phyloP scores from a whole-genome alignment of 2,113 vertebrate genomes.

The Atractosteus spatula region DNA sequence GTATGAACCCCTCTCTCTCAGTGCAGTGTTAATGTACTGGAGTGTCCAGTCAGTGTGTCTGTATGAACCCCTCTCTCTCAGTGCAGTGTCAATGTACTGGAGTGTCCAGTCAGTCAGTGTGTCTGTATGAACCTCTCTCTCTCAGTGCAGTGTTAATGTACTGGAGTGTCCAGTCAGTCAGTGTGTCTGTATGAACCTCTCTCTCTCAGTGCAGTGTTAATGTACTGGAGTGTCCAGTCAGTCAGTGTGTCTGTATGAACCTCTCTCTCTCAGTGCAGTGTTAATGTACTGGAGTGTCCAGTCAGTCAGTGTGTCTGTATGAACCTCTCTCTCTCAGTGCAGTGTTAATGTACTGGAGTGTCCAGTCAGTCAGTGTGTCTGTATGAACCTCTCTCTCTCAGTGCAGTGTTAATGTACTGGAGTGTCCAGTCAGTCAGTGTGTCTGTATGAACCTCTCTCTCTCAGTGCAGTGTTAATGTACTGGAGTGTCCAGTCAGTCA shows the following conservation, averaged over 20 bases:
- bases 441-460: not conserved
- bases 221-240: too few species aligned
- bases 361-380: too few species aligned
- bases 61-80: conserved; percentile 27
- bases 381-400: conserved; percentile 27
- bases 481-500: too few species aligned
- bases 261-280: conserved; percentile 44
- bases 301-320: too few species aligned
- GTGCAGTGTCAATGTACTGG: conserved; percentile 39
- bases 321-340: conserved; percentile 42
- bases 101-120: too few species aligned
- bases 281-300: conserved; percentile 17
- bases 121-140: not conserved
- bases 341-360: conserved; percentile 20
- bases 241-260: too few species aligned
- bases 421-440: too few species aligned
- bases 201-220: conserved; percentile 49
- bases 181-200: not conserved
- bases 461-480: conserved; percentile 49
- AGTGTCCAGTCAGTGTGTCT: too few species aligned
- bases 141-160: conserved; percentile 49
- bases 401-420: conserved; percentile 40
- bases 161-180: too few species aligned
- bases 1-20: not conserved
- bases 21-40: too few species aligned